phyloP scores from a whole-genome alignment of 2,888 invertebrate genomes.

The Griposia aprilina region DNA sequence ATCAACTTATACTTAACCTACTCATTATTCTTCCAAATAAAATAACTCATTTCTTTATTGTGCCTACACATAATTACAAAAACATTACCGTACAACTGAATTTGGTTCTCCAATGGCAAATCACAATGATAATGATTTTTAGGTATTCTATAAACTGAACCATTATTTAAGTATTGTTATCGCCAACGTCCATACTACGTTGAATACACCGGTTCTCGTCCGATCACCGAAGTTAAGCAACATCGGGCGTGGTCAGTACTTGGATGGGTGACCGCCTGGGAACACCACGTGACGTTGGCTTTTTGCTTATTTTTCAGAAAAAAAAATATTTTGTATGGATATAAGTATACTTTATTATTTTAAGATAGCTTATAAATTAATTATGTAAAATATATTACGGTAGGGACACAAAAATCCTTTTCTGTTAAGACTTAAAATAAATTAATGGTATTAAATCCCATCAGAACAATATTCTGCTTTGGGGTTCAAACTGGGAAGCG shows the following conservation, averaged over 20 bases:
- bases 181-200: slow-evolving; percentile 64
- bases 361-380: too few species aligned
- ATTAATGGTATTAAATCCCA: too few species aligned
- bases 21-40: too few species aligned
- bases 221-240: slow-evolving; percentile 87
- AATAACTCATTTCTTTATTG: background rate
- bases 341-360: too few species aligned
- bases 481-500: too few species aligned
- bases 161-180: fast-evolving
- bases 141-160: background rate
- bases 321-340: too few species aligned
- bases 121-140: background rate
- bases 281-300: slow-evolving; percentile 77
- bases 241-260: slow-evolving; percentile 85
- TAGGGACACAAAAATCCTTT: too few species aligned
- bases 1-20: background rate
- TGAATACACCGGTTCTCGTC: slow-evolving; percentile 87
- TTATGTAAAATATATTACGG: too few species aligned
- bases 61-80: background rate
- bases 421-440: too few species aligned
- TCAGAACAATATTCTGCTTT: too few species aligned
- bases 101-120: background rate
- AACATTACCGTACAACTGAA: background rate
- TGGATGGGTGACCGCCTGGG: slow-evolving; percentile 87
- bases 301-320: slow-evolving; percentile 15